A percentile compares a stretch with the other conserved stretches of the same genome.
Evolutionary conservation across 2,888 invertebrate genomes (phyloP).

Genomic region (Galerucella nymphaeae): DNA sequence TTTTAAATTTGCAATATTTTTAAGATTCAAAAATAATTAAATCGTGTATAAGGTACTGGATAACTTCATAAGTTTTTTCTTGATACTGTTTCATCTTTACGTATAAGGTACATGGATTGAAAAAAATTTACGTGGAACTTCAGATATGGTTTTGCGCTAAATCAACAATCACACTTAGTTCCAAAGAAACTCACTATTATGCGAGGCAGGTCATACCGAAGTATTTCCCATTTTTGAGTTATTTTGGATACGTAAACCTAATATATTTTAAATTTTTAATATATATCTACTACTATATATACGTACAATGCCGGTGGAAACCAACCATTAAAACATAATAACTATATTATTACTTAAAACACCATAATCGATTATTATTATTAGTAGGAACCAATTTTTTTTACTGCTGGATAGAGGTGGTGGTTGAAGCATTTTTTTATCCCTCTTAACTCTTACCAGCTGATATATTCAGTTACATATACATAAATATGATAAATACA

Average conservation of each 20-base stretch:
- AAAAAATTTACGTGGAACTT: slow-evolving; percentile 38
- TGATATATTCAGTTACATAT: slow-evolving; percentile 65
- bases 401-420: slow-evolving; percentile 60
- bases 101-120: slow-evolving; percentile 8
- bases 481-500: slow-evolving; percentile 66
- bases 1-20: too few relatives aligned
- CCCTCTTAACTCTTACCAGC: slow-evolving; percentile 62
- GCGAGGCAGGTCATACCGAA: slow-evolving; percentile 74
- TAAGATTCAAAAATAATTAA: too few relatives aligned
- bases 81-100: not conserved
- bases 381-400: slow-evolving; percentile 67
- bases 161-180: slow-evolving; percentile 80
- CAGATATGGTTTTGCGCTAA: slow-evolving; percentile 57
- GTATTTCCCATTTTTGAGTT: slow-evolving; percentile 68
- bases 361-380: slow-evolving; percentile 66
- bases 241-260: slow-evolving; percentile 68
- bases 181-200: slow-evolving; percentile 82
- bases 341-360: slow-evolving; percentile 66
- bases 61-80: not conserved
- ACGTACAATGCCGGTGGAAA: slow-evolving; percentile 66
- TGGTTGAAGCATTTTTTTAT: slow-evolving; percentile 41
- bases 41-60: not conserved
- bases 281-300: slow-evolving; percentile 67
- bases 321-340: slow-evolving; percentile 65
- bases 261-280: slow-evolving; percentile 66